Evolutionary conservation across 92 coral and sea anemone genomes (phyloP), one percentile per base, ranked within the genome.

Genomic region (Bergia puertoricense): DNA sequence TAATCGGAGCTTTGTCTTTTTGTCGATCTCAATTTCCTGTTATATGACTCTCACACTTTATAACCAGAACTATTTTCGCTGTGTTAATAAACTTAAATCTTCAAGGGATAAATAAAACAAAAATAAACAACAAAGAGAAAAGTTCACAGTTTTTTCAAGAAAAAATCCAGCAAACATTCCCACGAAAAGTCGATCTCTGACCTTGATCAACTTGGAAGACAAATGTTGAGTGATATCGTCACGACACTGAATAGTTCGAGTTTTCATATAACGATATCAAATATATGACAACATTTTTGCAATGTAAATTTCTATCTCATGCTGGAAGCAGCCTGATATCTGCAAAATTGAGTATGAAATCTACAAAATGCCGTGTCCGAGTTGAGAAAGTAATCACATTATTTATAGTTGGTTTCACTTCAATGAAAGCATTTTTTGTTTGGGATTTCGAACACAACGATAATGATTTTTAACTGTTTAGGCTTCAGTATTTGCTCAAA

Each of bases 11-110:
- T 69, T 84, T 84, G 87, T 84, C 74, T 44, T 68, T 84, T 16
- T 43, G 74, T 45, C 87, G 71, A 40, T 6, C 44, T 44, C 42
- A 45, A 72, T 84, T 84, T 84, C 87, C 87, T 84, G 87, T 84
- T 71, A 16, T 69, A 30, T 11, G 77, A 46, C 46, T 71, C 86
- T 84, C 87, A 69, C 87, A 69, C 79, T 84, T 72, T 36, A 84
- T 84, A 84, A 84, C 6, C 8, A 67, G 36, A 84, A 84, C 87
- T 71, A 56, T 84, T n/a, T 79, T 79, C 81, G 62, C 42, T 79
- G 59, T 79, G 87, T 71, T 84, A 84, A 84, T 30, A 84, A 84
- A 71, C 23, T 84, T 84, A 84, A 71, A 71, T 50, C 87, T 71
- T 84, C 78, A 69, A 69, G 87, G 45, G 78, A 23, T 36, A 69